phyloP scores from a whole-genome alignment of 2,888 invertebrate species.

The Pandemis cinnamomeana region DNA sequence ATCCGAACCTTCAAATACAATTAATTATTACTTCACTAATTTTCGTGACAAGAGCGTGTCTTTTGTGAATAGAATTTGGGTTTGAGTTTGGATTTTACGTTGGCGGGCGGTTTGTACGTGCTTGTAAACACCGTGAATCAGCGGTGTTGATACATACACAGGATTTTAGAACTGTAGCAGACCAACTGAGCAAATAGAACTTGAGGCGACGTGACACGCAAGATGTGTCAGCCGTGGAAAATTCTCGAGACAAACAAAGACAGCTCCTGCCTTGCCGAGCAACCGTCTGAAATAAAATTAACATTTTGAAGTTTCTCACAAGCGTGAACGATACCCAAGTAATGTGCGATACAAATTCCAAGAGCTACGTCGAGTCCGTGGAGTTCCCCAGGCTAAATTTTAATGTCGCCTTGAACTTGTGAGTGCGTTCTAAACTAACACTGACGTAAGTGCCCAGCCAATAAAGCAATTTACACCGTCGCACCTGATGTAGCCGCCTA shows the following conservation, averaged over 20 bases:
- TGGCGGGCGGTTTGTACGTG: conserved; percentile 51
- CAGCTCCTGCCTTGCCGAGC: background rate
- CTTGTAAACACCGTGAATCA: conserved; percentile 73
- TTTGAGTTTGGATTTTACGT: conserved; percentile 50
- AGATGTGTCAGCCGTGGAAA: conserved; percentile 38
- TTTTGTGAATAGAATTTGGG: conserved; percentile 49
- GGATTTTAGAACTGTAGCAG: conserved; percentile 61
- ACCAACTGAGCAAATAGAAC: conserved; percentile 69
- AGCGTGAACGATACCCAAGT: conserved; percentile 7
- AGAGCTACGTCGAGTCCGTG: conserved; percentile 35
- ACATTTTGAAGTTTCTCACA: conserved; percentile 25
- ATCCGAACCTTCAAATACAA: background rate
- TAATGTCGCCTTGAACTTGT: conserved; percentile 75
- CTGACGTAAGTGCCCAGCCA: conserved; percentile 77
- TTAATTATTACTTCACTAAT: background rate
- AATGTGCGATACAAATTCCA: conserved; percentile 40
- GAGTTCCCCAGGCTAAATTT: conserved; percentile 49
- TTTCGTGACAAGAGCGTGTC: conserved; percentile 41
- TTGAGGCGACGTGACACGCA: conserved; percentile 40
- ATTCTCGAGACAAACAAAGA: conserved; percentile 27
- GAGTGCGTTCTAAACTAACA: conserved; percentile 60
- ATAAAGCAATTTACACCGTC: conserved; percentile 71
- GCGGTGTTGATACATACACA: conserved; percentile 59
- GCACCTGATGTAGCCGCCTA: conserved; percentile 59
- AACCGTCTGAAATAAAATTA: background rate